Evolutionary conservation across 1,140 invertebrate genomes (phyloP), one percentile per base, ranked within the genome.

Genomic region (Procambarus clarkii): DNA sequence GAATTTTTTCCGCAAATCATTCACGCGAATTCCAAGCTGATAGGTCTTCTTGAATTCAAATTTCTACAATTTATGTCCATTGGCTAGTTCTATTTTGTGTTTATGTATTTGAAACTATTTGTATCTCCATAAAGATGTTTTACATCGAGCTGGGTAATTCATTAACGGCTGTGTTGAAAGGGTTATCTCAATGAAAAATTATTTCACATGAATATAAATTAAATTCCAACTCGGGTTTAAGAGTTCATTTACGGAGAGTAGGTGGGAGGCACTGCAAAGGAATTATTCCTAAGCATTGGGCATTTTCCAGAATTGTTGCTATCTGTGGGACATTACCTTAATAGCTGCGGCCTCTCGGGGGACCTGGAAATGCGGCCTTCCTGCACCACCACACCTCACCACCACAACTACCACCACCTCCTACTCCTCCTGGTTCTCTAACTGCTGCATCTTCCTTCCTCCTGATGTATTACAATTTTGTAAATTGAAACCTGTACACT

Each of bases 261-360:
- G 69, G 69, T 2, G 18, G 18, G 60, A 64, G 24, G 11, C 5
- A 74, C 69, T 15, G 69, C 24, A 34, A 4, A 8, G 69, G 24
- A 34, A 74, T 74, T 74, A 74, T 5, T 4, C n/a, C n/a, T 74
- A 74, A 74, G 69, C 69, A 74, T 34, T 74, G 69, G 69, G 69
- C 34, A 74, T 74, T 74, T 74, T 74, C 69, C 24, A 34, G 34
- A 74, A 2, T 44, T 4, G 21, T 74, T 9, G n/a, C 69, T 24
- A 24, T 74, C 69, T 74, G 15, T 8, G 24, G 15, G 1, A 34
- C 69, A 74, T 74, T 74, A 34, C 5, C n/a, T 24, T 74, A 21
- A 74, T 24, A 74, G n/a, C 8, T 74, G 24, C 69, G 3, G 3
- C n/a, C 24, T 74, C 69, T 34, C 64, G 21, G 4, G 60, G 64